Base-by-base conservation (phyloP, 2,888 invertebrate species). In the Plusia festucae region DNA sequence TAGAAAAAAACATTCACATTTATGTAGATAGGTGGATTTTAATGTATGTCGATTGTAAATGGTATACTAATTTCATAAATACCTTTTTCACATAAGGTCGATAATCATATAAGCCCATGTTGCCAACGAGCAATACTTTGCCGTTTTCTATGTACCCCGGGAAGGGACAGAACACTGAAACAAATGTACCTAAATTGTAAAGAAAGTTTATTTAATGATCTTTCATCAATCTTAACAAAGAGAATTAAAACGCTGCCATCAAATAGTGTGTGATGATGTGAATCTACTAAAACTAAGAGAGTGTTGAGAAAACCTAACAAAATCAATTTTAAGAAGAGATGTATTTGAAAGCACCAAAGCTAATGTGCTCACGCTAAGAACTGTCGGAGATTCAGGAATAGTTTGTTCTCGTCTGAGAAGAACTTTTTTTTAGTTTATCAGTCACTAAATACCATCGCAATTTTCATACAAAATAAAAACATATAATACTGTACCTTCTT, bases 21-120 rank as follows among this genome's bases (percentile, higher is more conserved):
- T 18, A 9, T 49, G n/a, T 24, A 52, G 1, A 15, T 7, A n/a
- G 2, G 34, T 4, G n/a, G n/a, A 15, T n/a, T 0, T 40, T 40
- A 15, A 1, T 6, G n/a, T 4, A 40, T 6, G 6, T 40, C 3
- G 15, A 40, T 9, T 30, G 15, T n/a, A 6, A n/a, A 6, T 40
- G 6, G n/a, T 40, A 40, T 0, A n/a, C n/a, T 4, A n/a, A 6
- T n/a, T 6, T n/a, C n/a, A n/a, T 7, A 34, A 24, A 93, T 78
- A 98, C 98, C 95, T 98, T 98, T 83, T 97, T 97, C 0, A 99
- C 99, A 88, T 99, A 99, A 0, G 98, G 98, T 60, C 99, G 95
- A 88, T 99, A 99, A 89, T 99, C 98, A 89, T 99, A 99, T 46
- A 99, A 95, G 0, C 99, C 99, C 98, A 99, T 99, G 88, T 99